These are phyloP conservation scores for Mobula birostris DNA, from an alignment of 2,113 vertebrate species.

Conservation along the genomic window DNA sequence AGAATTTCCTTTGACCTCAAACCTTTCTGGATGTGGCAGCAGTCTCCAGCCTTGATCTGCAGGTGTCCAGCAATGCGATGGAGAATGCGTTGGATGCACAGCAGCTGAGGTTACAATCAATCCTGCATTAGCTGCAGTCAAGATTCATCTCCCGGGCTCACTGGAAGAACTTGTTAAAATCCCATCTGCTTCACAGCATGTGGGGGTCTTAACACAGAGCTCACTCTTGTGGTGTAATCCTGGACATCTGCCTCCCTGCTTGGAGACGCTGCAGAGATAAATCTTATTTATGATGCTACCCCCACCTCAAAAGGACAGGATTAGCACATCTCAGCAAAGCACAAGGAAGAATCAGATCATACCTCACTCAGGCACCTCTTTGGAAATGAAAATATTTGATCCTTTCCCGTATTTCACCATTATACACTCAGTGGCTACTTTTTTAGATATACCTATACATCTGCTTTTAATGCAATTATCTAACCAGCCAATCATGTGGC, in stretches of 20 bases:
- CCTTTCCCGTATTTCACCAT: background rate
- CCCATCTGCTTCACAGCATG: constrained; percentile 17
- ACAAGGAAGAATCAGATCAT: background rate
- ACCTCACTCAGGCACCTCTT: background rate
- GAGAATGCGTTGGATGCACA: background rate
- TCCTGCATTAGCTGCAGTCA: background rate
- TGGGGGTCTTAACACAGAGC: background rate
- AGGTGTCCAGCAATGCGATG: background rate
- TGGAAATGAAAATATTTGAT: background rate
- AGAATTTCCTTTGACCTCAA: constrained; percentile 16
- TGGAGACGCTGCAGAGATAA: background rate
- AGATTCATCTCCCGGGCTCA: background rate
- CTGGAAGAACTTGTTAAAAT: background rate
- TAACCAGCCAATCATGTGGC: too few species aligned
- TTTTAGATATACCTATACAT: too few species aligned
- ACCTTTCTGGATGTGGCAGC: background rate
- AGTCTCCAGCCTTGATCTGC: background rate
- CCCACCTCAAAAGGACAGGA: background rate
- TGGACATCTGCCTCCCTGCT: background rate
- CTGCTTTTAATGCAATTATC: too few species aligned
- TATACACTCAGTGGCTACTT: background rate
- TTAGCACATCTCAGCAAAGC: background rate
- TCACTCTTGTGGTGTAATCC: background rate
- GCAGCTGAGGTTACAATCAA: background rate
- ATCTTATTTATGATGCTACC: background rate